phyloP scores from a whole-genome alignment of 2,797 vertebrate genomes.

The Hemibagrus guttatus region DNA sequence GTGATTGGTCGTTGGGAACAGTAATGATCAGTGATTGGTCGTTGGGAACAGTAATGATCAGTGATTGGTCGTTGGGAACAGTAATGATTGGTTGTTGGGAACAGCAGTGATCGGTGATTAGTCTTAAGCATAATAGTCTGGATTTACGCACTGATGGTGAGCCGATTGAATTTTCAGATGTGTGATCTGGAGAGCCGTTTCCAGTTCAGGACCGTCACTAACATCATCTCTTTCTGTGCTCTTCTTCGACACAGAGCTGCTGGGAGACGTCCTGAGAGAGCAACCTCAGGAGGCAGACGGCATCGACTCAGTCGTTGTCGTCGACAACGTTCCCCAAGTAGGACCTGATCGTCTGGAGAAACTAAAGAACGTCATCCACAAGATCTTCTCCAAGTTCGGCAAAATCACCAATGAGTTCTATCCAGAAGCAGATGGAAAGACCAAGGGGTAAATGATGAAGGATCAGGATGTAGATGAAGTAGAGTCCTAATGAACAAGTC shows the following conservation, averaged over 20 bases:
- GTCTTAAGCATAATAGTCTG: no score
- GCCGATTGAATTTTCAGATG: no score
- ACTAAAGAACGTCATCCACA: constrained; percentile 95
- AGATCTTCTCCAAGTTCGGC: constrained; percentile 98
- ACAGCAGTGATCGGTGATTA: background rate
- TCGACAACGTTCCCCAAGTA: constrained; percentile 95
- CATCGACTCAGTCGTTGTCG: constrained; percentile 93
- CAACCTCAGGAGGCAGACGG: constrained; percentile 92
- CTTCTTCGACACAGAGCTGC: constrained; percentile 74
- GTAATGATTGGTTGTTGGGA: background rate
- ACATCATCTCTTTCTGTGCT: background rate
- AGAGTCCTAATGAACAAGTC: background rate
- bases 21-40: no score
- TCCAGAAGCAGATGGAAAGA: constrained; percentile 90
- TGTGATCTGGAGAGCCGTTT: background rate
- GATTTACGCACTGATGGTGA: no score
- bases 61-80: background rate
- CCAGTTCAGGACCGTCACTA: background rate
- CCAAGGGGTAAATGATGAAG: constrained; percentile 90
- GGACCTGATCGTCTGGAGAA: constrained; percentile 93
- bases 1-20: background rate
- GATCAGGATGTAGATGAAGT: background rate
- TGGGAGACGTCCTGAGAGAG: constrained; percentile 87
- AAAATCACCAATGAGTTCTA: constrained; percentile 97
- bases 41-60: background rate